phyloP scores from a whole-genome alignment of 2,888 invertebrate species.

The Drosophila fungiperda region DNA sequence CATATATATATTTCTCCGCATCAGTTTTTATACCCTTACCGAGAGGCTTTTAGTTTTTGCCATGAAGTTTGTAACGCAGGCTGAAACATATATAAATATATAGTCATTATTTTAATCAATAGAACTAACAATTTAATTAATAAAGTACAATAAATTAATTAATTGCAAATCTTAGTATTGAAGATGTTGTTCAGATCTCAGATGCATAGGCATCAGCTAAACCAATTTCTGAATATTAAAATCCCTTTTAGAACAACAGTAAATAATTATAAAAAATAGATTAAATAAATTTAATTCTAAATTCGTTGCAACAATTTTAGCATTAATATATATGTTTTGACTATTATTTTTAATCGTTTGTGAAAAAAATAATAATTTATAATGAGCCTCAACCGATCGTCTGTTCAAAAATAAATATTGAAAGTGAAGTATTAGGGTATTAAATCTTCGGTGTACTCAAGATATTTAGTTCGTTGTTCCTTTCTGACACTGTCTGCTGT shows the following conservation, averaged over 20 bases:
- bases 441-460: background rate
- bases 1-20: background rate
- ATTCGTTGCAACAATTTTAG: background rate
- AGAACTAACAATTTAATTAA: background rate
- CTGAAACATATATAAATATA: background rate
- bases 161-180: background rate
- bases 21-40: constrained; percentile 1
- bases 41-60: background rate
- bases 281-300: background rate
- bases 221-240: background rate
- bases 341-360: background rate
- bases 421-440: background rate
- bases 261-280: background rate
- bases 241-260: background rate
- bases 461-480: background rate
- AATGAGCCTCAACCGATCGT: too few species aligned
- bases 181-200: too few species aligned
- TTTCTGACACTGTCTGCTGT: constrained; percentile 10
- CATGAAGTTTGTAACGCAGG: background rate
- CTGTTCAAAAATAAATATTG: too few species aligned
- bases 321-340: background rate
- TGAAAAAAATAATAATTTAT: too few species aligned
- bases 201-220: background rate
- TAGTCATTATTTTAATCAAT: background rate
- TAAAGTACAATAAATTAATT: too few species aligned